Base-by-base conservation (phyloP, 2,113 vertebrate species). In the Hippocampus barbouri region DNA sequence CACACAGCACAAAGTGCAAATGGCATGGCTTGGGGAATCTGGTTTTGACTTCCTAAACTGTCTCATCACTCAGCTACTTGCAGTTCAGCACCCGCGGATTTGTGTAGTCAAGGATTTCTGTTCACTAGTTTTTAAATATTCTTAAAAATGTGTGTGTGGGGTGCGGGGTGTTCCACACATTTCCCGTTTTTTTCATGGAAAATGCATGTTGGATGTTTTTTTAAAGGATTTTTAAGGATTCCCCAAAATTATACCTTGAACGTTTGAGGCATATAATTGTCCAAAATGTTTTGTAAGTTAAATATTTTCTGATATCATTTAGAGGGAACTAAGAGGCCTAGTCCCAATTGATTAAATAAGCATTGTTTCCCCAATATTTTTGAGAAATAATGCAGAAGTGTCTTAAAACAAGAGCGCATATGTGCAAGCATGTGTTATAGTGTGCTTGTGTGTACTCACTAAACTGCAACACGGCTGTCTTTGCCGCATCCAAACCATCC, bases 391-490 rank as follows among this genome's bases (percentile, higher is more conserved):
- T 21, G 21, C 8, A 21, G 15, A 6, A 21, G 15, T 8, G 51
- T 54, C 18, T 54, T 54, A 54, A 54, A n/a, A 54, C 21, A 21
- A n/a, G 54, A 23, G 54, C 54, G 23, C 54, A 57, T 18, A 49
- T 18, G 21, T 57, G 54, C 23, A 23, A 23, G 54, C n/a, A 23
- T 5, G n/a, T 57, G 21, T 23, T 57, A 57, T 25, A 12, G 18
- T 57, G 54, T 57, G 76, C 71, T 69, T 77, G 75, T 83, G 70
- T 21, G 54, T 57, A 57, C 54, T 11, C 10, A 21, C 11, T 79
- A 67, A 75, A 85, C 87, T 83, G 86, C 84, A 81, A 78, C 83
- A 82, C 89, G 88, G 87, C 87, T 90, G 89, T 88, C 83, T 70
- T 84, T 83, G 88, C 83, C 87, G 76, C 80, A 73, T 68, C 73